Percentiles rank a stretch among this genome's conserved stretches.
Evolutionary conservation across 2,888 invertebrate species (phyloP).

Genomic region (Willowsia nigromaculata): DNA sequence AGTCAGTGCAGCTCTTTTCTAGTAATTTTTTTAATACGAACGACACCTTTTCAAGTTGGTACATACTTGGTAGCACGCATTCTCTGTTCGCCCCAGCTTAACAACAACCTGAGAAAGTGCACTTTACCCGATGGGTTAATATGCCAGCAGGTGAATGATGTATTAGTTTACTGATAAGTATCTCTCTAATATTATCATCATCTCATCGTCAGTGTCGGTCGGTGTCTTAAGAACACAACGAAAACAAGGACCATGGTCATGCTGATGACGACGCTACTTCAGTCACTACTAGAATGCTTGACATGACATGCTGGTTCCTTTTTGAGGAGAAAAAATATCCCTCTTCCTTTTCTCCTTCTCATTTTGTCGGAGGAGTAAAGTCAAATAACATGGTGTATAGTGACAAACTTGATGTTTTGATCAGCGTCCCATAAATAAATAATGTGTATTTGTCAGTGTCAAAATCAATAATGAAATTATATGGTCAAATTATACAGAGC

Average conservation of each 20-base stretch:
- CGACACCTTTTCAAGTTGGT: too few species aligned
- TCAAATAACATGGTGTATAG: constrained; percentile 32
- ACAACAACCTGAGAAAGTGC: not conserved
- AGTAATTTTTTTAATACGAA: too few species aligned
- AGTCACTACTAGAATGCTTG: not conserved
- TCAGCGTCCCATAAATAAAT: constrained; percentile 51
- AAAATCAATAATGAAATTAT: constrained; percentile 47
- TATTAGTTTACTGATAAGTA: constrained; percentile 34
- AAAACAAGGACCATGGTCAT: not conserved
- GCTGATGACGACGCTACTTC: not conserved
- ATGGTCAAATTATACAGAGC: not conserved
- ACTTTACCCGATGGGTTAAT: not conserved
- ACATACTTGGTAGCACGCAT: not conserved
- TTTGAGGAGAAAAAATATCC: not conserved
- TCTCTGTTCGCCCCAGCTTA: constrained; percentile 23
- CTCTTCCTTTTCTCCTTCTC: not conserved
- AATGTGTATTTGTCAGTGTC: constrained; percentile 68
- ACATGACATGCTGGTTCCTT: constrained; percentile 8
- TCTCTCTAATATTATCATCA: constrained; percentile 16
- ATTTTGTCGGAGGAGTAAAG: not conserved
- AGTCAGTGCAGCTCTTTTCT: too few species aligned
- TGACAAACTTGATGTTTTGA: constrained; percentile 66
- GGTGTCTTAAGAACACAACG: not conserved
- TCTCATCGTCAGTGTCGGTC: not conserved
- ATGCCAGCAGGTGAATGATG: constrained; percentile 44